Evolutionary conservation across 2,888 invertebrate species (phyloP).

Genomic region (Leptopilina myrica): DNA sequence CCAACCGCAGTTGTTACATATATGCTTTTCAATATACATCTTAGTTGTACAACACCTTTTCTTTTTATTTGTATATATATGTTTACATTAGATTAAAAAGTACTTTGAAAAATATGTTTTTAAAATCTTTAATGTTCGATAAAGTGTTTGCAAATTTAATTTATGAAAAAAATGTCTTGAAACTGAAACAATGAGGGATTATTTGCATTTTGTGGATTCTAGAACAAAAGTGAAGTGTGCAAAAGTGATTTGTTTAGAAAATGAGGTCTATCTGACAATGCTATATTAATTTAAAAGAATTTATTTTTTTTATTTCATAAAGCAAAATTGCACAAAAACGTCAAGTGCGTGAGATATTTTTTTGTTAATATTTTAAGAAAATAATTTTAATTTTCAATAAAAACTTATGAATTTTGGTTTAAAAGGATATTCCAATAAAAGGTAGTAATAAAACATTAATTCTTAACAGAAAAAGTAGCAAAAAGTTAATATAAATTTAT

Average conservation of each 20-base stretch:
- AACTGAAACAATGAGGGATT: neutral
- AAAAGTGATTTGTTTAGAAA: conserved; percentile 10
- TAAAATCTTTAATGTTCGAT: neutral
- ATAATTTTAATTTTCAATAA: too few relatives aligned
- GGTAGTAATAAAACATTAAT: too few relatives aligned
- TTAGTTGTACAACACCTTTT: too few relatives aligned
- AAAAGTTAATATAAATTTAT: too few relatives aligned
- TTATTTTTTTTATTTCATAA: neutral
- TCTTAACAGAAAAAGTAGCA: too few relatives aligned
- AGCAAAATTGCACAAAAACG: too few relatives aligned
- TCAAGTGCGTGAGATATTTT: too few relatives aligned
- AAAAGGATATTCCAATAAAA: too few relatives aligned
- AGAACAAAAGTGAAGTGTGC: conserved; percentile 1
- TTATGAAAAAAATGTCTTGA: neutral
- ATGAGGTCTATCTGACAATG: neutral
- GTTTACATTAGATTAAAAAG: too few relatives aligned
- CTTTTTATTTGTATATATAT: too few relatives aligned
- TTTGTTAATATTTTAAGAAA: too few relatives aligned
- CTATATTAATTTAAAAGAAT: neutral
- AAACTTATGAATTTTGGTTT: too few relatives aligned
- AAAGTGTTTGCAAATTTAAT: neutral
- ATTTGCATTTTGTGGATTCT: conserved; percentile 9
- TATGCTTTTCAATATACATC: conserved; percentile 36
- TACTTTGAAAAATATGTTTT: neutral
- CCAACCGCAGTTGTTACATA: conserved; percentile 30